Evolutionary conservation across 2,113 vertebrate genomes (phyloP), one percentile per base, ranked within the genome.

Genomic region (Neoarius graeffei): DNA sequence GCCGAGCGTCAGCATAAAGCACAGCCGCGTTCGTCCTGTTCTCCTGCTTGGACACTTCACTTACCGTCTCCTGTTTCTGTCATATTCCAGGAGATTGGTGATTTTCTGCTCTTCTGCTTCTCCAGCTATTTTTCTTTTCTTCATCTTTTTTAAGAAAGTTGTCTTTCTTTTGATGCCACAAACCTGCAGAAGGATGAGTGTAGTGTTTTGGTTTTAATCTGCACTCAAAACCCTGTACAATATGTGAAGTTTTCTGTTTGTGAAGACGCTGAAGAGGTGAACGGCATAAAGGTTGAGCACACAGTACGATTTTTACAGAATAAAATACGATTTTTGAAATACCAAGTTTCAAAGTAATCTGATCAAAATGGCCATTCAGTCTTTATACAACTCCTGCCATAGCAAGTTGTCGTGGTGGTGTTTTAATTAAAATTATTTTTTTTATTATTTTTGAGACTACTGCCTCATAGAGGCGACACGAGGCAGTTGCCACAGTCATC

Each of bases 1-100:
- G 93, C 92, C 90, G 92, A 93, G 94, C 94, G 94, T 96, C 95
- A 96, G 95, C 95, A 96, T 94, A 96, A 96, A 95, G 90, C 92
- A 89, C 91, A 86, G 94, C 91, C 94, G 92, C 93, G 94, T 95
- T 92, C 90, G 92, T 95, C 93, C 91, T 91, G 90, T 93, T 95
- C 93, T 92, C 92, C 86, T 87, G 92, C 92, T 90, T 92, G 91
- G 92, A 92, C 93, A 93, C 10, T 60, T 11, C 93, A 93, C 94
- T 94, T 94, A 94, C 95, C 94, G 91, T 92, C 89, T 95, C 94
- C 91, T 92, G 89, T 91, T 91, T 89, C 91, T 90, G 90, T 90
- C 92, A 92, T 91, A 86, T 83, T 89, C 89, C 93, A 91, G 90
- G 91, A 94, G 92, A 90, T 90, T 86, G 91, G 91, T 94, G 92